Base-by-base conservation (phyloP, 92 coral and sea anemone species). In the Scolanthus callimorphus region DNA sequence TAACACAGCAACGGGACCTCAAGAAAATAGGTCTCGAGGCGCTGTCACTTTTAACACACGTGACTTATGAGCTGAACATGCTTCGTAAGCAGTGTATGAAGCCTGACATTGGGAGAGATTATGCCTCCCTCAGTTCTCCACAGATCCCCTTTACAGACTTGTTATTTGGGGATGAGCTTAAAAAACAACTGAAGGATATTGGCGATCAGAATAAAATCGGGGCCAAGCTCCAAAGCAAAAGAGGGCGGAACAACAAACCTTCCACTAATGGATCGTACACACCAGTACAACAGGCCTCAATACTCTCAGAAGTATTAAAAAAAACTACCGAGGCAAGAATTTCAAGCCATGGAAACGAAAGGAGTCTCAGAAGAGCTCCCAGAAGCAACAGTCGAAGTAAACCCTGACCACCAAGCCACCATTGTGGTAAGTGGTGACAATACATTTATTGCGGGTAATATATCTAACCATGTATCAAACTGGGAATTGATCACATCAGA, bases 161-260 rank as follows among this genome's bases (percentile, higher is more conserved):
- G 54, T 62, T 59, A 37, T 77, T 83, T 76, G 73, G 81, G 3
- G 91, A 78, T 69, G 90, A 73, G 24, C 38, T 78, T 0, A 82
- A 84, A 28, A 84, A 73, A 38, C 85, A 77, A 11, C 62, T 83
- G 0, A 82, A 76, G 26, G 85, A 71, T 28, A 77, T 77, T 17
- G 80, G 83, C 2, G 84, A 82, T 21, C 43, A 69, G 25, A 72
- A 78, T 49, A 84, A 84, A 68, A 78, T 72, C 3, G 91, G 79
- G 21, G 78, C 75, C 27, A 68, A 70, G 38, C 15, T 79, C 45
- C 73, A 65, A 38, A 21, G 53, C 0, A 63, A 63, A 49, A 21
- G 31, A 9, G 27, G 51, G 4, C 19, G 22, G 6, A 61, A 10
- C 55, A 37, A 27, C 41, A 51, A 74, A 12, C 47, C n/a, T n/a